A percentile compares a stretch with the other conserved stretches of the same genome.
phyloP scores from a whole-genome alignment of 2,113 vertebrate species.

The Mellivora capensis region DNA sequence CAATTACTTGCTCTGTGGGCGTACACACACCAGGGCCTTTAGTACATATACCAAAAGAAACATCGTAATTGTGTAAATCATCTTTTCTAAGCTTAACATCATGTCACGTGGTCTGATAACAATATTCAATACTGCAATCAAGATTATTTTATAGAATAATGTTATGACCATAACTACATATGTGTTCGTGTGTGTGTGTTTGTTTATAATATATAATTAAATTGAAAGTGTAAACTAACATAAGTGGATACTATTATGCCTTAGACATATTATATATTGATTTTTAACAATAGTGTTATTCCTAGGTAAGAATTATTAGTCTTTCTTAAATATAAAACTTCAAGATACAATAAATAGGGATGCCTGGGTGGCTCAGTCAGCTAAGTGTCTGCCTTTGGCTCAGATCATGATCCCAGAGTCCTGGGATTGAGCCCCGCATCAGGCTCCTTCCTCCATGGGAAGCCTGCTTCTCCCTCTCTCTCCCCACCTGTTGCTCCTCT shows the following conservation, averaged over 20 bases:
- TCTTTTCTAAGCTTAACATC: slow-evolving; percentile 25
- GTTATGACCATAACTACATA: background rate
- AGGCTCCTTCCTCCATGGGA: too few species aligned
- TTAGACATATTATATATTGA: background rate
- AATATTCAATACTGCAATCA: background rate
- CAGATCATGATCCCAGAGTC: too few species aligned
- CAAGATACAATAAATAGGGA: background rate
- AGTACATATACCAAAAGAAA: background rate
- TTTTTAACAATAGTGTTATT: background rate
- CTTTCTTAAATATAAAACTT: background rate
- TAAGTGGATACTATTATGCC: background rate
- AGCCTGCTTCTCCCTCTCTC: too few species aligned
- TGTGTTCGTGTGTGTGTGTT: background rate
- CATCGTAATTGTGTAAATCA: background rate
- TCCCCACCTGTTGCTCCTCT: too few species aligned
- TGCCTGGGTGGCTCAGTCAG: background rate
- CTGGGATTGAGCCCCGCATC: too few species aligned
- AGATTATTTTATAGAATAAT: background rate
- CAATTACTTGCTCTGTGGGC: slow-evolving; percentile 8
- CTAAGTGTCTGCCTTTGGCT: background rate
- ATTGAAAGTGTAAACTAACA: background rate
- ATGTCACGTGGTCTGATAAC: background rate
- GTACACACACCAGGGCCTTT: background rate
- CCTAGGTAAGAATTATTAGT: background rate
- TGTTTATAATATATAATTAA: background rate